Base-by-base conservation (phyloP, 2,113 vertebrate species). In the Petrocephalus microphthalmus region DNA sequence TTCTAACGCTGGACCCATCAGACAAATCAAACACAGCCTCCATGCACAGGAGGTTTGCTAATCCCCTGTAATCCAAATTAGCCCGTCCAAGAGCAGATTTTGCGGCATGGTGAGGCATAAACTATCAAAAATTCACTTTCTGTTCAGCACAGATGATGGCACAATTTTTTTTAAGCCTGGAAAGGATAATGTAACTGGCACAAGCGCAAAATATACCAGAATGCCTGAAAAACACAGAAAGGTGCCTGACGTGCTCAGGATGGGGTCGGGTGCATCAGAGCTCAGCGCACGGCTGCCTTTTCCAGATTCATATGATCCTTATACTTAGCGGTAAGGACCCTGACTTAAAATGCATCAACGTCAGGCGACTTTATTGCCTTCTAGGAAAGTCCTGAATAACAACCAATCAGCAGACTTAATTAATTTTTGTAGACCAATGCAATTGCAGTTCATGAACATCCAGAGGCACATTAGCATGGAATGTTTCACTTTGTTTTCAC, bases 61-160 rank as follows among this genome's bases (percentile, higher is more conserved):
- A 87, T 87, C 60, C 86, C 42, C 64, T 87, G 20, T 87, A 87
- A 87, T 87, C 86, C 86, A 87, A 87, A 71, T 51, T 49, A 87
- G n/a, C 11, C 57, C 45, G 3, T 52, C 86, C 60, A 71, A 51
- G 64, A 51, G 19, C 60, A 71, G 20, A 51, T 49, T 87, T 22
- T 20, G n/a, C 60, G n/a, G n/a, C 86, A 67, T 60, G 25, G n/a
- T 22, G n/a, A 67, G 20, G 42, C 86, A 71, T n/a, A 25, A 25
- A 85, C 49, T 7, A 54, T 60, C 22, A 20, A 49, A 15, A 51
- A 49, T 67, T 71, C 60, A n/a, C 57, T 71, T 71, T 67, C n/a
- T 49, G 22, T 71, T 87, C n/a, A 5, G 37, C 2, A 87, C 86
- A 71, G 86, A 87, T 71, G 86, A 87, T 17, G 22, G 45, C 45